Conservation (phyloP, 1,140 invertebrate species). For the Aplysia californica region DNA sequence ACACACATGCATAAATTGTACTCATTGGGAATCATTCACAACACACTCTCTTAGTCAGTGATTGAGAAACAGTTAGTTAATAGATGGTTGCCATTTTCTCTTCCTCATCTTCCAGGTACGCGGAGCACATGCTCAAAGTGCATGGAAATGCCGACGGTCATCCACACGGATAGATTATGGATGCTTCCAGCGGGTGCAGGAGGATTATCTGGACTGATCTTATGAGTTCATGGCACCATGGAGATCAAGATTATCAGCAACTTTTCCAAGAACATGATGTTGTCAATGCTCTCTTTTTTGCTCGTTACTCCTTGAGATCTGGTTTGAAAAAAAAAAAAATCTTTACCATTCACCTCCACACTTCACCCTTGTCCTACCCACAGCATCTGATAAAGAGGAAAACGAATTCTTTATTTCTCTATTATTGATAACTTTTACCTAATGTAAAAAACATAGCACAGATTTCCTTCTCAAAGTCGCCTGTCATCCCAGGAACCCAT, state of each 20-base stretch:
- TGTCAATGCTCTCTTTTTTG: too few relatives aligned
- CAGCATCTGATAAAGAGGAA: too few relatives aligned
- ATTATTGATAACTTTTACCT: neutral
- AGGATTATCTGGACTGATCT: too few relatives aligned
- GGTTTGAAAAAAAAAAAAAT: too few relatives aligned
- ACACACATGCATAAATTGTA: neutral
- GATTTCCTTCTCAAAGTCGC: neutral
- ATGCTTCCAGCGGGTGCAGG: too few relatives aligned
- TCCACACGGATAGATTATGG: neutral
- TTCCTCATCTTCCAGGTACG: neutral
- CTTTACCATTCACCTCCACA: too few relatives aligned
- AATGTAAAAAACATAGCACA: neutral
- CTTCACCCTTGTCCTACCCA: too few relatives aligned
- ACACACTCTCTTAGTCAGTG: neutral
- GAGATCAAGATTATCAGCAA: too few relatives aligned
- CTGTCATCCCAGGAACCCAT: neutral
- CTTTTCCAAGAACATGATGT: too few relatives aligned
- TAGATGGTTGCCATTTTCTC: neutral
- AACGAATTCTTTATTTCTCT: neutral
- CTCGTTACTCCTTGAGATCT: too few relatives aligned
- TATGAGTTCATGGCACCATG: too few relatives aligned
- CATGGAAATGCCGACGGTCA: neutral
- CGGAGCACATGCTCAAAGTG: constrained; percentile 16
- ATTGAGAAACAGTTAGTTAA: neutral
- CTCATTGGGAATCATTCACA: neutral